These are phyloP conservation scores for Poeciliopsis paucimaculata DNA, from an alignment of 2,797 vertebrate species.

Conservation along the genomic window DNA sequence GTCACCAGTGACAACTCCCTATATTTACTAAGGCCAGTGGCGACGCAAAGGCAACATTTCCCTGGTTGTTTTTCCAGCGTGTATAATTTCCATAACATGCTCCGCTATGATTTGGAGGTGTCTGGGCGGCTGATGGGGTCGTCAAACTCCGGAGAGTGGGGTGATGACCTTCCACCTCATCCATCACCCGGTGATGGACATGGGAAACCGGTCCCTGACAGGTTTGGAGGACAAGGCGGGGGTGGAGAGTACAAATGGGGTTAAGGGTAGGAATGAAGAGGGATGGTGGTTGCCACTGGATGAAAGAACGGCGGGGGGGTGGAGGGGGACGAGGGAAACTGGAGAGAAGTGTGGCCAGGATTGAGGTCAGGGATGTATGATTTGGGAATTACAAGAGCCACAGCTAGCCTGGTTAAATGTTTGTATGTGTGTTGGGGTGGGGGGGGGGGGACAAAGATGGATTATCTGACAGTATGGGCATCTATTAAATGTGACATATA, in stretches of 20 bases:
- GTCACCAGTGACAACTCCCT: neutral
- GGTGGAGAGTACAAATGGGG: constrained; percentile 67
- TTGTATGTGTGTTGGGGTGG: constrained; percentile 11
- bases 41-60: constrained; percentile 9
- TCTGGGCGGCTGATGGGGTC: constrained; percentile 79
- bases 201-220: constrained; percentile 84
- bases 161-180: constrained; percentile 85
- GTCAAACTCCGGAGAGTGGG: constrained; percentile 80
- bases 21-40: constrained; percentile 1
- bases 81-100: constrained; percentile 59
- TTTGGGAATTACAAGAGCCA: constrained; percentile 56
- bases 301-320: constrained; percentile 30
- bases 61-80: constrained; percentile 42
- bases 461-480: constrained; percentile 54
- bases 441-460: constrained; percentile 45
- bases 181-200: constrained; percentile 85
- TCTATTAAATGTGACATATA: constrained; percentile 26
- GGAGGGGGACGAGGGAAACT: neutral
- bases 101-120: constrained; percentile 68
- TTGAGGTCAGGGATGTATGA: constrained; percentile 73
- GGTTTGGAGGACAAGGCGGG: constrained; percentile 52
- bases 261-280: constrained; percentile 63
- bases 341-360: constrained; percentile 45
- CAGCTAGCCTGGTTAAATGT: constrained; percentile 49
- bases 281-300: constrained; percentile 43